Evolutionary conservation across 1,140 invertebrate species (phyloP).

Genomic region (Popillia japonica): DNA sequence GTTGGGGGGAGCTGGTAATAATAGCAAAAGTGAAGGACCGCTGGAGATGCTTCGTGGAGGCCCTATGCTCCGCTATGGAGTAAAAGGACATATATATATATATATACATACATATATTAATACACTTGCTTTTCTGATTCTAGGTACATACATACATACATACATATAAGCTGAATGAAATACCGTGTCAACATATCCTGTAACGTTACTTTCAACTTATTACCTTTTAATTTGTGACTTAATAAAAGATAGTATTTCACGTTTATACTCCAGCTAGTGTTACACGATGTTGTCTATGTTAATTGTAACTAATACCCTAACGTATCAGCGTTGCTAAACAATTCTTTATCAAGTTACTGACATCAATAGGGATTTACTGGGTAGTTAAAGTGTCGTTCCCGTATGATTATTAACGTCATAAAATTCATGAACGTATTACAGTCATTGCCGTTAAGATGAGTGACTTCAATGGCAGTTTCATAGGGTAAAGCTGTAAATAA

Average conservation of each 20-base stretch:
- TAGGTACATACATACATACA: background rate
- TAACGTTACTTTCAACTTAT: background rate
- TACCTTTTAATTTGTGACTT: constrained; percentile 24
- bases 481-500: background rate
- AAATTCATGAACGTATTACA: background rate
- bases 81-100: background rate
- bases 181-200: background rate
- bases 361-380: constrained; percentile 1
- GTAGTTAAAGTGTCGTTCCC: background rate
- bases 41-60: no score
- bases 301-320: constrained; percentile 23
- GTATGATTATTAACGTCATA: background rate
- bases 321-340: constrained; percentile 10
- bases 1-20: no score
- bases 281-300: constrained; percentile 28
- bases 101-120: background rate
- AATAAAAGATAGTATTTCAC: constrained; percentile 19
- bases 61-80: no score
- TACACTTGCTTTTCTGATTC: background rate
- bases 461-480: background rate
- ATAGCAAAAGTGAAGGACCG: no score
- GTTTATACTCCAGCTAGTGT: background rate
- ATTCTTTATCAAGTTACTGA: constrained; percentile 13
- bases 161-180: background rate
- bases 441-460: background rate